Base-by-base conservation (phyloP, 2,888 invertebrate genomes). In the Dasysyrphus tricinctus region DNA sequence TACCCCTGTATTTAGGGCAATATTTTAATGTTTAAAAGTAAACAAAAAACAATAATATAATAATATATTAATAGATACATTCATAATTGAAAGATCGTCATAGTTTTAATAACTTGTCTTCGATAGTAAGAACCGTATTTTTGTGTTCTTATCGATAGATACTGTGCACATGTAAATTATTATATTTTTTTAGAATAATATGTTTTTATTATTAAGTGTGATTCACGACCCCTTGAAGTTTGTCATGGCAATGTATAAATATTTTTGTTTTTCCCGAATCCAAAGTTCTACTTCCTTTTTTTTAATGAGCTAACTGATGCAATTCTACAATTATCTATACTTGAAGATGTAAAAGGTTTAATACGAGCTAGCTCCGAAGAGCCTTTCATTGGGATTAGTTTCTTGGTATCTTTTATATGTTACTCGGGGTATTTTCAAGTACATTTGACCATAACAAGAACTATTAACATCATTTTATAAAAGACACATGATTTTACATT, bases 21-120 rank as follows among this genome's bases (percentile, higher is more conserved):
- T 24, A 16, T 69, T 34, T n/a, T 32, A 42, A 44, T 65, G 12
- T 14, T 12, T 8, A 9, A n/a, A 54, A 51, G 69, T 69, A 69
- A 69, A 54, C 54, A 54, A 65, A 42, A 65, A 65, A 24, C 19
- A 61, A 61, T 24, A 63, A 44, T 32, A 44, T 44, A 39, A 19
- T 56, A n/a, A 56, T 12, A n/a, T 56, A 37, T 5, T 57, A 34
- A 32, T 34, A 34, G 57, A 29, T 14, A 37, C 37, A 32, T 32
- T 12, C 12, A 3, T 39, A 51, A 11, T 56, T 9, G 5, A 4
- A 56, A 34, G 32, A 16, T 11, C 56, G 56, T 34, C 16, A 56
- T 34, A 34, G 34, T 56, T n/a, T 16, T 56, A 56, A n/a, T n/a
- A 56, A n/a, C 5, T 29, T 54, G n/a, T 54, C 32, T 32, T 12